A percentile compares a stretch with the other conserved stretches of the same genome.
phyloP scores from a whole-genome alignment of 2,113 vertebrate species.

The Sinocyclocheilus rhinocerous region DNA sequence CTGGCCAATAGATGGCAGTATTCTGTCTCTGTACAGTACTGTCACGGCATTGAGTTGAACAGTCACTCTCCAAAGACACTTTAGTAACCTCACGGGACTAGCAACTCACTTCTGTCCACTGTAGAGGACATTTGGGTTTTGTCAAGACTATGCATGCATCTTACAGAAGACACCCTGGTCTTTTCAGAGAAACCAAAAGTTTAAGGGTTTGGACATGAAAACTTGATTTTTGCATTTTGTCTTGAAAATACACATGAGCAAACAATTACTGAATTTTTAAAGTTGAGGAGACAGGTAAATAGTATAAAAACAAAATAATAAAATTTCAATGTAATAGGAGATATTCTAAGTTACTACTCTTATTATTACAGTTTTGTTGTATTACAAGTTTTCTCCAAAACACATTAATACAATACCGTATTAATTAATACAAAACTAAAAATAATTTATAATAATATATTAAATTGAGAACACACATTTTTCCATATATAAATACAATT shows the following conservation, averaged over 20 bases:
- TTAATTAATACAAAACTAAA: background rate
- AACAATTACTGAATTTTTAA: background rate
- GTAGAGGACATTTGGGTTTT: background rate
- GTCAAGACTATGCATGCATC: background rate
- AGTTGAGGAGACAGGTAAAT: background rate
- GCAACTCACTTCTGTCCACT: background rate
- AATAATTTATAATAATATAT: background rate
- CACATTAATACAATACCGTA: background rate
- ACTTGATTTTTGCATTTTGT: background rate
- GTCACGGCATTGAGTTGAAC: background rate
- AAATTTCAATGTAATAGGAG: background rate
- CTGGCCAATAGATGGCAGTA: constrained; percentile 74
- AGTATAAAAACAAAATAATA: background rate
- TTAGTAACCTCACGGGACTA: background rate
- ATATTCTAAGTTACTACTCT: background rate
- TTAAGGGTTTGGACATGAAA: background rate
- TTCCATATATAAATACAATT: background rate
- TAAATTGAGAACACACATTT: background rate
- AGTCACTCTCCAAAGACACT: background rate
- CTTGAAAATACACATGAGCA: background rate
- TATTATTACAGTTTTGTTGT: background rate
- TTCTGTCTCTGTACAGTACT: constrained; percentile 37
- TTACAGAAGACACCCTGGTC: background rate
- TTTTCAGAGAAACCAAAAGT: background rate
- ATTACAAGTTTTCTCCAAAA: background rate